Conservation (phyloP, 2,797 vertebrate genomes). For the Arctocebus calabarensis region DNA sequence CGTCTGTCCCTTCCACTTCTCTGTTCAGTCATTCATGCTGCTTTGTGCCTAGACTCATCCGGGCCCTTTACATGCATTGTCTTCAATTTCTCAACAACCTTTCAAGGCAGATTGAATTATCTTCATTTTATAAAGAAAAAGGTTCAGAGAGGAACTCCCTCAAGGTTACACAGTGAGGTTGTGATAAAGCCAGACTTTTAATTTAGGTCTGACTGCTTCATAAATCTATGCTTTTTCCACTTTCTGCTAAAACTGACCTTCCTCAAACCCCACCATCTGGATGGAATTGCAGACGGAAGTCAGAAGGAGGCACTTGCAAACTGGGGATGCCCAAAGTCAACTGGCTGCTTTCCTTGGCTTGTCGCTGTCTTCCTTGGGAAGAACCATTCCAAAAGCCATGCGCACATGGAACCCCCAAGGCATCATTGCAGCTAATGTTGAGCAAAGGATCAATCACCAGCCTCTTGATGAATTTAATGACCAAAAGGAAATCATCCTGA, state of each 20-base stretch:
- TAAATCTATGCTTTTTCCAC: not conserved
- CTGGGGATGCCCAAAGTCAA: not conserved
- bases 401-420: not conserved
- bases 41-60: rapidly evolving
- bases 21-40: not conserved
- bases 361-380: not conserved
- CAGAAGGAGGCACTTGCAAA: not conserved
- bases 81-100: not conserved
- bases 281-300: not conserved
- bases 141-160: not conserved
- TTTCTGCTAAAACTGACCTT: not conserved
- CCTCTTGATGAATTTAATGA: not conserved
- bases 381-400: not conserved
- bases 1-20: not conserved
- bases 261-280: not conserved
- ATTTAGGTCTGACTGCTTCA: not conserved
- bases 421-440: not conserved
- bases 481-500: not conserved
- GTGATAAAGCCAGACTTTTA: not conserved
- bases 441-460: not conserved
- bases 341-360: not conserved
- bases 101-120: not conserved
- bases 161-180: not conserved
- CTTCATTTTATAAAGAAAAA: not conserved
- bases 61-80: not conserved